Evolutionary conservation across 2,113 vertebrate genomes (phyloP), one percentile per base, ranked within the genome.

Genomic region (Anser cygnoides): DNA sequence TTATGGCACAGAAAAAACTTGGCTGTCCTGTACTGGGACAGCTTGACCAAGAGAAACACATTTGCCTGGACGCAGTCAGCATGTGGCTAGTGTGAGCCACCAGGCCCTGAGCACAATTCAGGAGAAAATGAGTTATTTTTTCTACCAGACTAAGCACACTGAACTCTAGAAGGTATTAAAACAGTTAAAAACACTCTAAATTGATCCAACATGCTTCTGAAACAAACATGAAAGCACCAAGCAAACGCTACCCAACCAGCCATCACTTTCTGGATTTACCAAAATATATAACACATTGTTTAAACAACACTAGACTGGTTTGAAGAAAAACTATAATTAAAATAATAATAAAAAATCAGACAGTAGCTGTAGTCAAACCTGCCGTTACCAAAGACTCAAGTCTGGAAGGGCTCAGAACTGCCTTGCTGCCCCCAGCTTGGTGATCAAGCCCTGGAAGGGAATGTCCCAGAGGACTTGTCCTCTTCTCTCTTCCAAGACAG

Each of bases 221-320:
- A 74, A 37, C 21, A 67, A 61, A 17, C 37, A 52, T 44, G 19
- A 61, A 75, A 54, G 22, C 28, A 23, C 33, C 33, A 44, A 44
- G 54, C 17, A 52, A 67, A 4, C 26, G 22, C 54, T 61, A 44
- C 44, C 26, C 37, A 14, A 18, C 17, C 37, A 82, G 13, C 37
- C 43, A 33, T 13, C 52, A 16, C 26, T 19, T 74, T 43, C 52
- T 50, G 23, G 33, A n/a, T 61, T 68, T 68, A 17, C 14, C 37
- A 68, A 66, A 82, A 33, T 11, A 37, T 50, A 1, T 6, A 43
- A 37, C 8, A 37, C 21, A 28, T 41, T 68, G 23, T 55, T 55
- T 61, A 62, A 62, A 49, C 0, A 2, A 73, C 6, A 20, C 4
- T 41, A 43, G n/a, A 11, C 19, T 61, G 33, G 11, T 33, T 52